Evolutionary conservation across 2,888 invertebrate genomes (phyloP).

Genomic region (Troglohyphantes excavatus): DNA sequence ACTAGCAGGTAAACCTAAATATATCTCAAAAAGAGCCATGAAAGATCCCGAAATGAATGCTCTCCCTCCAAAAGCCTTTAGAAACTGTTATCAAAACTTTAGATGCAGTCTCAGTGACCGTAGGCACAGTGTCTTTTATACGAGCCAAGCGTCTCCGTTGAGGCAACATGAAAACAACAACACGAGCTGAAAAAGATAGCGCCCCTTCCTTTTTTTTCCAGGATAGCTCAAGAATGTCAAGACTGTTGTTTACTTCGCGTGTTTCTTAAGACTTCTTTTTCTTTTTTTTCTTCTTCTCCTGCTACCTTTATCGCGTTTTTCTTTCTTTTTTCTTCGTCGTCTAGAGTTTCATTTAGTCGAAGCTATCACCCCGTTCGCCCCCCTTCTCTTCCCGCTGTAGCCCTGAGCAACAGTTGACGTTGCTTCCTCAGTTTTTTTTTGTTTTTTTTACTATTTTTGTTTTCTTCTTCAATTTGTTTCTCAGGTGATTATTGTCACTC

Average conservation of each 20-base stretch:
- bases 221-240: constrained; percentile 25
- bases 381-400: neutral
- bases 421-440: neutral
- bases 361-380: neutral
- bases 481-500: neutral
- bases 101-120: neutral
- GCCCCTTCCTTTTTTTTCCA: neutral
- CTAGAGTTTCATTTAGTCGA: constrained; percentile 45
- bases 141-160: neutral
- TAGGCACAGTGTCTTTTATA: neutral
- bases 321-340: constrained; percentile 6
- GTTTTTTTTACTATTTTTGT: neutral
- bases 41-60: neutral
- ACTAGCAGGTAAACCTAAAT: too few relatives aligned
- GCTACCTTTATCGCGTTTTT: neutral
- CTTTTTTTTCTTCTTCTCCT: neutral
- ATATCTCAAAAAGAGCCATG: neutral
- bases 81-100: constrained; percentile 12
- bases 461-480: neutral
- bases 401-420: constrained; percentile 66
- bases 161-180: neutral
- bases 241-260: constrained; percentile 39
- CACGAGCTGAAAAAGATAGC: constrained; percentile 10
- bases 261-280: neutral
- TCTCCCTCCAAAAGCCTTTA: neutral